Conservation (phyloP, 2,113 vertebrate genomes). For the Stigmatopora argus region DNA sequence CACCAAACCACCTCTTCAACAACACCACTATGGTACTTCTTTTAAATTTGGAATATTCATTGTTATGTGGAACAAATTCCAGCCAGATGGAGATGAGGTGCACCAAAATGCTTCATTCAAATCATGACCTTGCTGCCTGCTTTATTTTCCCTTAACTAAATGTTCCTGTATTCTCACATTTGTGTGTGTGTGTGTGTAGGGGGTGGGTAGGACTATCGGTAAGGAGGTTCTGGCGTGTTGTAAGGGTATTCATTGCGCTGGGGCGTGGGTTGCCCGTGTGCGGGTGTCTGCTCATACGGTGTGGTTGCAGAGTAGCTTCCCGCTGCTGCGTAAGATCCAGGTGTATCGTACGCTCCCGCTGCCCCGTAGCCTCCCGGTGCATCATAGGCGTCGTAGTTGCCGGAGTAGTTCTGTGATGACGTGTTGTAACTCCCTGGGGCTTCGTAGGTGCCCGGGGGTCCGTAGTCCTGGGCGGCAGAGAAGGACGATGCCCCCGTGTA, state of each 20-base stretch:
- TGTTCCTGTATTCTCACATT: constrained; percentile 37
- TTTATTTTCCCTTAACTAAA: constrained; percentile 28
- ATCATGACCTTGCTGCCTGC: constrained; percentile 27
- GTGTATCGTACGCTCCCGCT: constrained; percentile 59
- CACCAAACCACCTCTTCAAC: constrained; percentile 19
- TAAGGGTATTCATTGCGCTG: constrained; percentile 72
- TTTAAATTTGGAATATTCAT: background rate
- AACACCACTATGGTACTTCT: constrained; percentile 5
- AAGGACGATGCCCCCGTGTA: constrained; percentile 57
- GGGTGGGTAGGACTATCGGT: constrained; percentile 63
- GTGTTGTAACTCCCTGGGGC: constrained; percentile 38
- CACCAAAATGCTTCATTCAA: constrained; percentile 26
- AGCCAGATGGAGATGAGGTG: constrained; percentile 10
- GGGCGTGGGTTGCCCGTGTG: constrained; percentile 75
- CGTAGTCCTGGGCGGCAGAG: constrained; percentile 38
- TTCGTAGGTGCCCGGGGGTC: constrained; percentile 49
- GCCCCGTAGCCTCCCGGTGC: constrained; percentile 56
- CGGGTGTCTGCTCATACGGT: constrained; percentile 77
- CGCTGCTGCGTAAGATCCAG: constrained; percentile 58
- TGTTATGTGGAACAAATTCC: background rate
- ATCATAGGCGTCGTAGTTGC: constrained; percentile 52
- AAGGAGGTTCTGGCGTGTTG: constrained; percentile 74
- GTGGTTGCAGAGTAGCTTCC: constrained; percentile 68
- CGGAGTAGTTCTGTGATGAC: constrained; percentile 45
- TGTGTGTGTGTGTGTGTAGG: constrained; percentile 7